Evolutionary conservation across 1,140 invertebrate species (phyloP).

Genomic region (Mactra quadrangularis): DNA sequence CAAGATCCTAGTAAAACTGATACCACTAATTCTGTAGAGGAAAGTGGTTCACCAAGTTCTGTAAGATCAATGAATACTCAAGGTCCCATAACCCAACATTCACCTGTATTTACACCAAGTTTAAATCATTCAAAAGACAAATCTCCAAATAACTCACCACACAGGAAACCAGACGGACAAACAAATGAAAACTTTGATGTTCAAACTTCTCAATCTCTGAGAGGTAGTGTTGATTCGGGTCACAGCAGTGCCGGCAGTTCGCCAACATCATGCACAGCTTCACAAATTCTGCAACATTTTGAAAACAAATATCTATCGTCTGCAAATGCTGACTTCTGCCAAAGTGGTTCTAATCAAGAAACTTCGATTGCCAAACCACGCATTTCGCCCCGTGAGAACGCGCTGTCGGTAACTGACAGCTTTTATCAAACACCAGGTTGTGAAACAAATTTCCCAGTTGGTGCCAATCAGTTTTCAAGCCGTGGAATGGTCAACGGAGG

Average conservation of each 20-base stretch:
- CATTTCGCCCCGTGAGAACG: slow-evolving; percentile 41
- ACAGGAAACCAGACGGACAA: slow-evolving; percentile 8
- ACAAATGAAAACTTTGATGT: neutral
- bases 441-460: slow-evolving; percentile 58
- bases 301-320: slow-evolving; percentile 24
- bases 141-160: neutral
- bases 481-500: slow-evolving; percentile 35
- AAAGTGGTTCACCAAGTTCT: slow-evolving; percentile 12
- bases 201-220: neutral
- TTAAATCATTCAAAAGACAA: neutral
- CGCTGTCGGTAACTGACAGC: slow-evolving; percentile 40
- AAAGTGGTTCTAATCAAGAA: slow-evolving; percentile 48
- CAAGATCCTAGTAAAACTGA: slow-evolving; percentile 15
- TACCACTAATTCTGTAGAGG: slow-evolving; percentile 5
- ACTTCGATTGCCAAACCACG: slow-evolving; percentile 27
- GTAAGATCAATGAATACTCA: slow-evolving; percentile 26
- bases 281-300: slow-evolving; percentile 23
- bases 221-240: neutral
- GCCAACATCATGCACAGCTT: neutral
- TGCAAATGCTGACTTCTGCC: slow-evolving; percentile 16
- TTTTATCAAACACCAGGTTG: slow-evolving; percentile 49
- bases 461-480: slow-evolving; percentile 18
- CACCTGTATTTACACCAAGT: slow-evolving; percentile 4
- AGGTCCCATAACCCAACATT: neutral
- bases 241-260: neutral